Evolutionary conservation across 2,113 vertebrate species (phyloP).

Genomic region (Anguilla rostrata): DNA sequence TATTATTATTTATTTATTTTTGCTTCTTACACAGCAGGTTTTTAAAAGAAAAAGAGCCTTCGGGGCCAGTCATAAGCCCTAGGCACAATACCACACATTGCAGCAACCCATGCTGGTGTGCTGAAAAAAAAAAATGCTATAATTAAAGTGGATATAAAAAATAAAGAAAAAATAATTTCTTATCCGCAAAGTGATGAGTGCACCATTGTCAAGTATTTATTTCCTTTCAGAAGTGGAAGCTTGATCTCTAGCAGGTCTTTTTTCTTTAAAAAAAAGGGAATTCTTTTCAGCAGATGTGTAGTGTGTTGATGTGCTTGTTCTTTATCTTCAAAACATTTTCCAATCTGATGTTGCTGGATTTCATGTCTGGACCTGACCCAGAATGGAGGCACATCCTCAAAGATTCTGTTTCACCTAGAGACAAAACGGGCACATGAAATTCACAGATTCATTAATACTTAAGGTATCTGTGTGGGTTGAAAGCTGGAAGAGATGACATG

Average conservation of each 20-base stretch:
- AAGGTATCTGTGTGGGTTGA: neutral
- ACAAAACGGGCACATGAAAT: neutral
- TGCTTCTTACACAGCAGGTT: neutral
- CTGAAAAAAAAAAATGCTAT: neutral
- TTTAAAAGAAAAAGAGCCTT: neutral
- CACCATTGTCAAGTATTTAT: neutral
- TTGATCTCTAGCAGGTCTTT: neutral
- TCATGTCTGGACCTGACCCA: neutral
- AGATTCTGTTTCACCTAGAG: neutral
- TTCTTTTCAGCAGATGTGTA: neutral
- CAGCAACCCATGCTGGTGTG: neutral
- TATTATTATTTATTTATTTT: neutral
- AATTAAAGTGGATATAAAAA: neutral
- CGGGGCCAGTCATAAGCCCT: too few species aligned
- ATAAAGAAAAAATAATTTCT: neutral
- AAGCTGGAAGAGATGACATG: neutral
- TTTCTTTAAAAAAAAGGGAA: neutral
- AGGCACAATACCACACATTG: too few species aligned
- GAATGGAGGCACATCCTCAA: neutral
- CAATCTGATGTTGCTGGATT: neutral
- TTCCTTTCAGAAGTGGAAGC: neutral
- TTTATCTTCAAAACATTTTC: neutral
- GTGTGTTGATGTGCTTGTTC: neutral
- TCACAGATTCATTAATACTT: neutral
- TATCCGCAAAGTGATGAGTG: neutral